Evolutionary conservation across 1,140 invertebrate genomes (phyloP), one percentile per base, ranked within the genome.

Genomic region (Sipha flava): DNA sequence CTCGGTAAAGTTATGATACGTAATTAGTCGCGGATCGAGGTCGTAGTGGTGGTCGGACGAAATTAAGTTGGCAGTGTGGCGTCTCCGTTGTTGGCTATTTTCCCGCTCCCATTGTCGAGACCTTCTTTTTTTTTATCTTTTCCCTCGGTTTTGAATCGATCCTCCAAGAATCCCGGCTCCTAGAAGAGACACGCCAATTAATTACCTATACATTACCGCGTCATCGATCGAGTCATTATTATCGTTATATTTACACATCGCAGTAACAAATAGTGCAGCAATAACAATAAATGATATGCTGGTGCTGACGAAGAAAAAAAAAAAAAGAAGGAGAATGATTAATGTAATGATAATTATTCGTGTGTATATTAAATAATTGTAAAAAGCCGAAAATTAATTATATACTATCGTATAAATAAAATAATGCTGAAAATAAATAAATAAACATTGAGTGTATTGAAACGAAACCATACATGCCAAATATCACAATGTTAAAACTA

Each of bases 81-180:
- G 21, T 77, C 73, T 2, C 52, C 52, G 21, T 77, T 57, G 16
- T 59, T 77, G 1, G 29, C 23, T 12, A 40, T 77, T 57, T 59
- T 75, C 0, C 31, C 40, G 9, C 23, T 29, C 18, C 3, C 16
- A 18, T 1, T 31, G 34, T 64, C n/a, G 1, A 10, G 4, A 40
- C 34, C 26, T 1, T 7, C 9, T 10, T 4, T 23, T 6, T 3
- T 12, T 1, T 1, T 4, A 9, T 18, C 66, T 18, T n/a, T 29
- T 4, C 1, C 16, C 16, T 57, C 52, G 5, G 26, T 40, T 10
- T 21, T 59, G 34, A 77, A 77, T 29, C 73, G 31, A 0, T 77
- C 73, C 21, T 77, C 73, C 16, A 77, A 57, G 29, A 40, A 77
- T 59, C 73, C 73, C 3, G 73, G 73, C 40, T 57, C 73, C 73